Base-by-base conservation (phyloP, 2,888 invertebrate genomes). In the Cosmorhoe ocellata region DNA sequence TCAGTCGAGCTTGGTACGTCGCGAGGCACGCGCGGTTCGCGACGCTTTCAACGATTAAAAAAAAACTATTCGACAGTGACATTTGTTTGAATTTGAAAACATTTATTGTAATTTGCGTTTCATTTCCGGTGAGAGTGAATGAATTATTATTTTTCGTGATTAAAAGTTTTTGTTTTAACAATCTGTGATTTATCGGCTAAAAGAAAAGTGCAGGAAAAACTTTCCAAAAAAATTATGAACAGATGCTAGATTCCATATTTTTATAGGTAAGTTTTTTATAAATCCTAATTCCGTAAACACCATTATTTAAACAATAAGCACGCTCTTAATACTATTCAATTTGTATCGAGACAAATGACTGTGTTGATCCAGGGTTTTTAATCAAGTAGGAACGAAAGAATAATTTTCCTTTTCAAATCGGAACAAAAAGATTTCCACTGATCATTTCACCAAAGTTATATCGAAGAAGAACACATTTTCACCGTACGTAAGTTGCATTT, bases 1-100 rank as follows among this genome's bases (percentile, higher is more conserved):
- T 67, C 62, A 76, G 79, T 79, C 64, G 67, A 42, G 64, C 53
- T 67, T 62, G 56, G 60, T 51, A 47, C 51, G 45, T 69, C 55
- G 59, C 61, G 44, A 63, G 38, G 57, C 42, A 65, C 71, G 77
- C 63, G 56, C 66, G 64, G 10, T 9, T 13, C 51, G 43, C 47
- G 43, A 49, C 40, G 27, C 48, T 44, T 26, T 50, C 42, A 44
- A 39, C 38, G 40, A 27, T 30, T 33, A 28, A 47, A 39, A 37
- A 51, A 59, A 51, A 51, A 40, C 30, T 14, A 45, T 41, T 22
- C 43, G 30, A 43, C 33, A 32, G 45, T 46, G 44, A 45, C 43
- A 44, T 31, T 34, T 10, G 38, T 48, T 40, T 48, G 32, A 48
- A 42, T 50, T 43, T 39, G 1, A 33, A 50, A 43, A 6, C 13